Evolutionary conservation across 2,888 invertebrate species (phyloP).

Genomic region (Microplitis manilae): DNA sequence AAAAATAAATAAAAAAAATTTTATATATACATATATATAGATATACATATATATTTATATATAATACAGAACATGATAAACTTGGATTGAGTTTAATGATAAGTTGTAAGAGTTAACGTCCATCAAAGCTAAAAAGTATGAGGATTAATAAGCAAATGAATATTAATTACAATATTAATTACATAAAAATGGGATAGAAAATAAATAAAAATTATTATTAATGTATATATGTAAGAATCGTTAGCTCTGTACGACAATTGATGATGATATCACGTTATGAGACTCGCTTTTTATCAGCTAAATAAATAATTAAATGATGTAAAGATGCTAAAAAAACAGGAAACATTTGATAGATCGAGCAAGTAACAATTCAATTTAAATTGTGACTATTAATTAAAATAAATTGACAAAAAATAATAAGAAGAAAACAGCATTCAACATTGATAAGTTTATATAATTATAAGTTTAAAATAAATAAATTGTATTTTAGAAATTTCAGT

Average conservation of each 20-base stretch:
- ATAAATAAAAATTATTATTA: slow-evolving; percentile 58
- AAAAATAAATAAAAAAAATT: background rate
- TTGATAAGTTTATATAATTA: slow-evolving; percentile 42
- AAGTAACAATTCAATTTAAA: slow-evolving; percentile 19
- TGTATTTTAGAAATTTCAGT: slow-evolving; percentile 62
- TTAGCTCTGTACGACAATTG: slow-evolving; percentile 56
- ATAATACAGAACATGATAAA: slow-evolving; percentile 23
- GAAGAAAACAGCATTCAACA: slow-evolving; percentile 3
- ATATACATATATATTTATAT: background rate
- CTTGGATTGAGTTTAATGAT: slow-evolving; percentile 36
- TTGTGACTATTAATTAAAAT: background rate
- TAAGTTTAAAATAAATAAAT: slow-evolving; percentile 21
- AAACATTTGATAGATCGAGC: slow-evolving; percentile 42
- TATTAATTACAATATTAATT: slow-evolving; percentile 40
- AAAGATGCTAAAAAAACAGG: slow-evolving; percentile 25
- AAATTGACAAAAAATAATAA: background rate
- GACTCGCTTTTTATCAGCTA: slow-evolving; percentile 27
- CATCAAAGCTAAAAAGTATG: slow-evolving; percentile 28
- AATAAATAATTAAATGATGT: slow-evolving; percentile 21
- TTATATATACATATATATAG: background rate
- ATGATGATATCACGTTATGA: slow-evolving; percentile 20
- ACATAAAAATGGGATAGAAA: slow-evolving; percentile 45
- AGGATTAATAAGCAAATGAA: slow-evolving; percentile 47
- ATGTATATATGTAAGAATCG: slow-evolving; percentile 69
- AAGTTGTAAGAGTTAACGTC: slow-evolving; percentile 14